Base-by-base conservation (phyloP, 2,113 vertebrate species). In the Mesembrinibis cayennensis region DNA sequence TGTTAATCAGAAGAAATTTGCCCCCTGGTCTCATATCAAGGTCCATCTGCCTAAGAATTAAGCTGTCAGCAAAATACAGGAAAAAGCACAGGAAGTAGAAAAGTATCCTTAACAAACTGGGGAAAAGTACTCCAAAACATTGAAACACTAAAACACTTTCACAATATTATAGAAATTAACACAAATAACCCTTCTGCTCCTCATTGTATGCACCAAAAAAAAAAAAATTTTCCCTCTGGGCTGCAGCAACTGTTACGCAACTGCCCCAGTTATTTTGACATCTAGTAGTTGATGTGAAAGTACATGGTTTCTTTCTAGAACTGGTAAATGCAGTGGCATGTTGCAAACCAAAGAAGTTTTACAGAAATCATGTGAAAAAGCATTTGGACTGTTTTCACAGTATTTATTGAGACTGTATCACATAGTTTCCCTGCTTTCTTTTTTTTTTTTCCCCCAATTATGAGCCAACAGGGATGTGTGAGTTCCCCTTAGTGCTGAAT, bases 231-330 rank as follows among this genome's bases (percentile, higher is more conserved):
- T 16, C 3, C 16, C 14, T 66, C 15, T 62, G 16, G 45, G 76
- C 42, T n/a, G 8, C 47, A 74, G 59, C 16, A 89, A 73, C 21
- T 76, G 16, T 94, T 95, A 53, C 11, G 45, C 45, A 90, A 92
- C 22, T 53, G 49, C 17, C 38, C 32, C 25, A 34, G 23, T 80
- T 73, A 88, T 90, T 96, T 80, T 90, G 79, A 66, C 32, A 69
- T 80, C 53, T 90, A 23, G 26, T 73, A 66, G 52, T 25, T 77
- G 49, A 93, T 80, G 25, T 76, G 49, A 77, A 96, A 69, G 17
- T 86, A 26, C 45, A 56, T 32, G 13, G 7, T 53, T 92, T 93
- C 70, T 90, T 90, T 86, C 71, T 82, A 92, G 67, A 88, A 36
- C n/a, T 62, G n/a, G 45, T 88, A 88, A 79, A 85, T 58, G 58